Evolutionary conservation across 2,797 vertebrate genomes (phyloP).

Genomic region (Hydrocynus forskahlii): DNA sequence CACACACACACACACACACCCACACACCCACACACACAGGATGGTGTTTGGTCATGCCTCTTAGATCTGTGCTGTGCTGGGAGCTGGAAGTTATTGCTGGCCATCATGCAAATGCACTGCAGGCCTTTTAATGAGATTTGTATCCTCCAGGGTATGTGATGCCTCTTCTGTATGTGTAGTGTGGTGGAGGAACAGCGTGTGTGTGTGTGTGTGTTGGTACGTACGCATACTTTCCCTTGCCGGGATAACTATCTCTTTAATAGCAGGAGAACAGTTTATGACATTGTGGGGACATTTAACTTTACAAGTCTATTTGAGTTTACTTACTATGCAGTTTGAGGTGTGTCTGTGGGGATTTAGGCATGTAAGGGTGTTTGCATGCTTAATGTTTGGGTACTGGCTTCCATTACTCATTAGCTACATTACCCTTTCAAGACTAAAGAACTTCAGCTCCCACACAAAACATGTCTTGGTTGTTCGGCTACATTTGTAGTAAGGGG

Average conservation of each 20-base stretch:
- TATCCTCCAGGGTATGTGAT: conserved; percentile 63
- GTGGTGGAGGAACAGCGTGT: conserved; percentile 2
- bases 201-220: conserved; percentile 12
- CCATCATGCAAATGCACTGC: conserved; percentile 46
- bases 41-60: conserved; percentile 43
- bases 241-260: background rate
- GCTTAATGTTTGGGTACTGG: background rate
- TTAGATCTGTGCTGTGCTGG: conserved; percentile 47
- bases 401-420: background rate
- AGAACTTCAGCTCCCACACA: too few species aligned
- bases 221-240: too few species aligned
- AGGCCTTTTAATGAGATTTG: conserved; percentile 65
- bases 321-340: too few species aligned
- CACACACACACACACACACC: background rate
- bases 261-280: background rate
- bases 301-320: background rate
- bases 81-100: conserved; percentile 36
- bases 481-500: too few species aligned
- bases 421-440: too few species aligned
- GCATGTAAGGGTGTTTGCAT: too few species aligned
- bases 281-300: background rate
- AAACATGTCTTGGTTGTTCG: too few species aligned
- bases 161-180: conserved; percentile 51
- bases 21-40: background rate
- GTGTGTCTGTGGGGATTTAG: too few species aligned